Base-by-base conservation (phyloP, 1,140 invertebrate species). In the Apolygus lucorum region DNA sequence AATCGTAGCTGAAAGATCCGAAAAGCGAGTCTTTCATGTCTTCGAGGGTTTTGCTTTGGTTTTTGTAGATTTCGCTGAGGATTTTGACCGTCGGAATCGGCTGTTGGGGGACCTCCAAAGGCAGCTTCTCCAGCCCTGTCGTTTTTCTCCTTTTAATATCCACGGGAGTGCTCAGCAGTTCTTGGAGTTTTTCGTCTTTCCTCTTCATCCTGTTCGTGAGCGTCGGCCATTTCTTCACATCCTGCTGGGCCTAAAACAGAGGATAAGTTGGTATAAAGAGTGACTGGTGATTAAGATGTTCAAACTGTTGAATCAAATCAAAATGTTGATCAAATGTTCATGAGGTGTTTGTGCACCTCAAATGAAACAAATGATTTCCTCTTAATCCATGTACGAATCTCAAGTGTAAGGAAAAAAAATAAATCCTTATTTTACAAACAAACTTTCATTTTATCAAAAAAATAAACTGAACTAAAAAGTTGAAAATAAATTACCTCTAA, bases 1-100 rank as follows among this genome's bases (percentile, higher is more conserved):
- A 66, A 29, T 21, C 64, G 26, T 17, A 28, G n/a, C n/a, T n/a
- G n/a, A n/a, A n/a, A 25, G 62, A 27, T 8, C 70, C 91, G 91
- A 84, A 88, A 91, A 79, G 77, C 73, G 72, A 65, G 22, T 52
- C 52, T 75, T 63, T 65, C 27, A 63, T 63, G 2, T 69, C 68
- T 69, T 69, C 62, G 22, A 69, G 27, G n/a, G 68, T 63, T 63
- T 63, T 62, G 13, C 59, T 69, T 69, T 69, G 68, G 27, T 29
- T 64, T 69, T 69, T 69, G 28, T 34, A 62, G 1, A 69, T 62
- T 13, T 69, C 68, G 1, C 28, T 69, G 17, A 69, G 54, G 2
- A 69, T 63, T 25, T 13, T 1, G 28, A 17, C 63, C 2, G 52
- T 29, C 2, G 68, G 68, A n/a, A 26, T 28, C 22, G 28, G 28